These are phyloP conservation scores for Siniperca scherzeri DNA, from an alignment of 2,797 vertebrate genomes.

Conservation along the genomic window DNA sequence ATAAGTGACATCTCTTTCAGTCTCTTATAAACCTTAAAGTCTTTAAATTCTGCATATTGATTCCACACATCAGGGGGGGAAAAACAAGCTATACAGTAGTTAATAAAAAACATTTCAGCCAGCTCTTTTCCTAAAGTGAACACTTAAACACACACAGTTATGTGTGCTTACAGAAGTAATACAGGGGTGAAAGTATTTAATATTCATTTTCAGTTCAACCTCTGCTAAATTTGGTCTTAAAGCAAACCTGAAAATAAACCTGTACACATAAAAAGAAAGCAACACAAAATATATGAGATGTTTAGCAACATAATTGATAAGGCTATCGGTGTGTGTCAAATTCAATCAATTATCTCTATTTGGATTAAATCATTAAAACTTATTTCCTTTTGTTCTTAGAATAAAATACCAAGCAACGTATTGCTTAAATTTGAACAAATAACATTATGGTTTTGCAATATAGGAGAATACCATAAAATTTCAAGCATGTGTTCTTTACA, in stretches of 20 bases:
- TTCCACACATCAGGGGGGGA: conserved; percentile 1
- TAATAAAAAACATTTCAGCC: conserved; percentile 17
- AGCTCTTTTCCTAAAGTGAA: conserved; percentile 18
- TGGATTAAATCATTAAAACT: not conserved
- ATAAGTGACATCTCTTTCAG: not conserved
- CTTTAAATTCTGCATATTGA: not conserved
- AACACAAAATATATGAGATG: conserved; percentile 24
- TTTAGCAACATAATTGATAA: conserved; percentile 57
- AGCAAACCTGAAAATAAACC: conserved; percentile 41
- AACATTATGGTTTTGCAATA: not conserved
- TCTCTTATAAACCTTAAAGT: conserved; percentile 4
- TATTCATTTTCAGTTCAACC: not conserved
- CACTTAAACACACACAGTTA: not conserved
- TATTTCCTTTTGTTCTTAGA: conserved; percentile 37
- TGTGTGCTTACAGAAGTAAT: conserved; percentile 42
- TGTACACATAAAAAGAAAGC: conserved; percentile 21
- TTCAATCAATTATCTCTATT: conserved; percentile 24
- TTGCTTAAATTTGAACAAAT: conserved; percentile 24
- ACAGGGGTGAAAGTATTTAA: conserved; percentile 9
- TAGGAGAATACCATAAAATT: conserved; percentile 6
- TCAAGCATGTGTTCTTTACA: not conserved
- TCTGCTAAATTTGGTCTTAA: conserved; percentile 28
- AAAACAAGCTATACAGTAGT: not conserved
- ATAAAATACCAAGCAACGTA: conserved; percentile 32
- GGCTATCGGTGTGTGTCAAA: conserved; percentile 64